Conservation (phyloP, 2,888 invertebrate species). For the Anoncus sp. region DNA sequence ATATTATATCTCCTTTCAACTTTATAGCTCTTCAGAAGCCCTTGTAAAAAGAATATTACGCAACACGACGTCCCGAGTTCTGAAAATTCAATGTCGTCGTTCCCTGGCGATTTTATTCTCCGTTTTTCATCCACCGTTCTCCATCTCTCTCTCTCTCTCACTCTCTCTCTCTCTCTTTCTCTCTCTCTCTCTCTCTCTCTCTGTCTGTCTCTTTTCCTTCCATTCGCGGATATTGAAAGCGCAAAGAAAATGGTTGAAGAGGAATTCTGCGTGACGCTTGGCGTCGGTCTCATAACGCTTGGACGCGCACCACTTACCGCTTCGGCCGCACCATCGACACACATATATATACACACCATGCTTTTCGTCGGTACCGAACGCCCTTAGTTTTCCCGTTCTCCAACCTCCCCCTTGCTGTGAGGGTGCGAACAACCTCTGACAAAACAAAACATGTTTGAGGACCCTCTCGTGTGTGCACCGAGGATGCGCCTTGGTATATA, state of each 20-base stretch:
- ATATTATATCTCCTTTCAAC: slow-evolving; percentile 24
- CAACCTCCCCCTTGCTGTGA: slow-evolving; percentile 9
- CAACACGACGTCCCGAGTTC: background rate
- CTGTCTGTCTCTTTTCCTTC: background rate
- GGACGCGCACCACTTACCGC: slow-evolving; percentile 18
- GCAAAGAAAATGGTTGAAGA: slow-evolving; percentile 13
- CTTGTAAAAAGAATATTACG: slow-evolving; percentile 7
- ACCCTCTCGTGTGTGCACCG: slow-evolving; percentile 69
- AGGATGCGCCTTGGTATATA: slow-evolving; percentile 64
- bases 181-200: no score
- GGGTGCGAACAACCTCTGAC: slow-evolving; percentile 55
- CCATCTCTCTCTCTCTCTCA: no score
- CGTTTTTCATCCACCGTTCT: slow-evolving; percentile 2
- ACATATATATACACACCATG: background rate
- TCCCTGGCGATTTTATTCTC: slow-evolving; percentile 5
- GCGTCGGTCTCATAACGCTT: slow-evolving; percentile 30
- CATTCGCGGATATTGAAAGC: slow-evolving; percentile 1
- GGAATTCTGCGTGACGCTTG: slow-evolving; percentile 15
- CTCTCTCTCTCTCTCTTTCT: no score
- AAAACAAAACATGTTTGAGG: slow-evolving; percentile 75
- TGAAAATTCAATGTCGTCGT: slow-evolving; percentile 26
- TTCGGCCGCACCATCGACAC: slow-evolving; percentile 1
- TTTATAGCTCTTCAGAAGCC: slow-evolving; percentile 25
- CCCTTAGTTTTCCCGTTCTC: slow-evolving; percentile 15
- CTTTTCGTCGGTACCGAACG: slow-evolving; percentile 18